These are phyloP conservation scores for Ferdinandea cuprea DNA, from an alignment of 2,888 invertebrate genomes.

Conservation along the genomic window DNA sequence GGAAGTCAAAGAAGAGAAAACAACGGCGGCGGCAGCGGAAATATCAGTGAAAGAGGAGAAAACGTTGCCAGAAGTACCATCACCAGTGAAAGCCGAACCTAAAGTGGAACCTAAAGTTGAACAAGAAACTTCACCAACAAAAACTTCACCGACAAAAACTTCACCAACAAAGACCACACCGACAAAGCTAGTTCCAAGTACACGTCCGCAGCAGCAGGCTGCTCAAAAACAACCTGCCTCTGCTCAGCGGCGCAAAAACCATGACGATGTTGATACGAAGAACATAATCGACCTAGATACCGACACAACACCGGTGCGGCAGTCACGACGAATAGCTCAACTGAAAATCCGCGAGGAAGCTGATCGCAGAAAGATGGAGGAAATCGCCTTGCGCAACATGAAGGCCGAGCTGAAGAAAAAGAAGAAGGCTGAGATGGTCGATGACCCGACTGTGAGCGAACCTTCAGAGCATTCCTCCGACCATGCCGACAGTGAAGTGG, in stretches of 20 bases:
- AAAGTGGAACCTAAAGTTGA: constrained; percentile 21
- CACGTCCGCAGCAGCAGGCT: constrained; percentile 60
- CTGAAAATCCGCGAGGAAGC: constrained; percentile 94
- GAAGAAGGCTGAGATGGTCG: constrained; percentile 82
- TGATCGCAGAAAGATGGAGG: constrained; percentile 89
- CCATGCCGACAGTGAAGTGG: constrained; percentile 80
- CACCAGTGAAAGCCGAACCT: too few relatives aligned
- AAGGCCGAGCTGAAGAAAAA: constrained; percentile 87
- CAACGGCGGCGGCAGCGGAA: constrained; percentile 6
- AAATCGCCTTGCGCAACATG: constrained; percentile 87
- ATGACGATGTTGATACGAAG: constrained; percentile 80
- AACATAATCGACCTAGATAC: constrained; percentile 81
- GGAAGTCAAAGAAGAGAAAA: constrained; percentile 34
- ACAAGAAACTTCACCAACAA: constrained; percentile 10
- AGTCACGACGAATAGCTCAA: constrained; percentile 93
- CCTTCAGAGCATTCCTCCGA: constrained; percentile 78
- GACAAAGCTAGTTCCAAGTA: constrained; percentile 9
- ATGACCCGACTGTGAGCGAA: constrained; percentile 79
- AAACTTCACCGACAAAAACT: constrained; percentile 6
- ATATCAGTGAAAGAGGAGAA: constrained; percentile 18
- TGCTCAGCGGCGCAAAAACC: constrained; percentile 77
- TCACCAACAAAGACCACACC: constrained; percentile 6
- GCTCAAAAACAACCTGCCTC: constrained; percentile 67
- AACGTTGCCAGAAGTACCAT: too few relatives aligned
- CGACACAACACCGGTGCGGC: constrained; percentile 85